Percentiles rank a stretch among this genome's conserved stretches.
Conservation (phyloP, 2,888 invertebrate species). For the Macropis europaea region DNA sequence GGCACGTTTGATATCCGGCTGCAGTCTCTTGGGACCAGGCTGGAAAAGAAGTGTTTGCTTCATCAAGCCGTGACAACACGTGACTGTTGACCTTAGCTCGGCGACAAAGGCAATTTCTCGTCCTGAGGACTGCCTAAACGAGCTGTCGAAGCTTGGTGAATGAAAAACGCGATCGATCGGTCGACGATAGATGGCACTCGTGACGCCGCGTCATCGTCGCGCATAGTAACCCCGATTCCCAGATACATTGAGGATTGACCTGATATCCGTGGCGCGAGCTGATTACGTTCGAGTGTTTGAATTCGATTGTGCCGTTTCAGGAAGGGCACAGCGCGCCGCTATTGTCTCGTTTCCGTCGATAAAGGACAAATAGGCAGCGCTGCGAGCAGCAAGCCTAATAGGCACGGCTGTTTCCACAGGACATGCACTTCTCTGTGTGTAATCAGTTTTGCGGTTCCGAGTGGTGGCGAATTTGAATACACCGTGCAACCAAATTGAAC, state of each 20-base stretch:
- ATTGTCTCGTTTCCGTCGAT: slow-evolving; percentile 21
- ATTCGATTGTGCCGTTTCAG: slow-evolving; percentile 32
- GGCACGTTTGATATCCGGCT: too few relatives aligned
- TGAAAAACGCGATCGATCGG: slow-evolving; percentile 70
- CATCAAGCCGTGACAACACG: too few relatives aligned
- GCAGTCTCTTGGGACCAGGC: too few relatives aligned
- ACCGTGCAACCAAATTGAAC: too few relatives aligned
- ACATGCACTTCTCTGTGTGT: background rate
- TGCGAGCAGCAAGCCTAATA: slow-evolving; percentile 9
- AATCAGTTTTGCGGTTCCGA: too few relatives aligned
- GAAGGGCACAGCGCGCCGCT: slow-evolving; percentile 16
- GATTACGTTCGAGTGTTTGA: slow-evolving; percentile 50
- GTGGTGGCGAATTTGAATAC: too few relatives aligned
- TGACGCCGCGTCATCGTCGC: slow-evolving; percentile 49
- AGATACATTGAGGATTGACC: slow-evolving; percentile 37
- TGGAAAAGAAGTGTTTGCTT: too few relatives aligned
- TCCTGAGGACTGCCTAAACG: too few relatives aligned
- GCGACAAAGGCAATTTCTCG: too few relatives aligned
- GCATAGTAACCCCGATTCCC: slow-evolving; percentile 52
- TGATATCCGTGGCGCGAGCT: slow-evolving; percentile 31
- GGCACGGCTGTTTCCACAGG: slow-evolving; percentile 7
- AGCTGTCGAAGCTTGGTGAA: too few relatives aligned
- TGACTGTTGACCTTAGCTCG: too few relatives aligned
- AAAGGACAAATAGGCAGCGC: slow-evolving; percentile 24
- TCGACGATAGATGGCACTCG: slow-evolving; percentile 50